phyloP scores from a whole-genome alignment of 1,140 invertebrate species.

The Drosophila persimilis region DNA sequence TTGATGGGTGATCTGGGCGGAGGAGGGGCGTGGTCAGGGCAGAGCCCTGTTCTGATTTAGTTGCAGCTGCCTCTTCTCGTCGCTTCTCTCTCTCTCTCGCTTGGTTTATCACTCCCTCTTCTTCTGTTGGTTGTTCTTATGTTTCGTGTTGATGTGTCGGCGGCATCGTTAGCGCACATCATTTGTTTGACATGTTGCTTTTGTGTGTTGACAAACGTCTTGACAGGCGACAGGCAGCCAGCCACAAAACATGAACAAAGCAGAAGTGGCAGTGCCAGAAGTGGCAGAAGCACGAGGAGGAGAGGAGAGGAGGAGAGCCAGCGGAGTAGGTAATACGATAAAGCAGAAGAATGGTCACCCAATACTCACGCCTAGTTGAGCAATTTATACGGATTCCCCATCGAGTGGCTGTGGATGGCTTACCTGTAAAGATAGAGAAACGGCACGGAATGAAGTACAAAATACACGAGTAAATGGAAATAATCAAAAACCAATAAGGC shows the following conservation, averaged over 20 bases:
- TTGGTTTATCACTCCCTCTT: background rate
- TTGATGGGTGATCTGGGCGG: conserved; percentile 1
- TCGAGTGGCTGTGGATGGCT: conserved; percentile 12
- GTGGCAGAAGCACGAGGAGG: background rate
- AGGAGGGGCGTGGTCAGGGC: conserved; percentile 23
- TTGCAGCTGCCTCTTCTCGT: conserved; percentile 9
- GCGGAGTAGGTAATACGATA: no score
- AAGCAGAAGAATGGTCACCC: conserved; percentile 46
- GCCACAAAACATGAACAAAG: conserved; percentile 33
- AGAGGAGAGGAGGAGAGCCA: background rate
- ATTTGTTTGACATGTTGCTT: conserved; percentile 59
- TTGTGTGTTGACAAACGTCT: conserved; percentile 72
- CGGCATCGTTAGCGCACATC: conserved; percentile 64
- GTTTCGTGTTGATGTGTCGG: conserved; percentile 30
- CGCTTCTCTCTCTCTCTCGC: background rate
- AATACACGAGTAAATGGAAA: background rate
- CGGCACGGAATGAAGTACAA: conserved; percentile 1
- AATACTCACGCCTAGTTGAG: conserved; percentile 64
- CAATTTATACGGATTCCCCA: conserved; percentile 59
- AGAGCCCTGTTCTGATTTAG: conserved; percentile 32
- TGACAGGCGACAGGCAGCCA: conserved; percentile 65
- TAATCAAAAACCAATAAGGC: no score
- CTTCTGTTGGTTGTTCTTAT: conserved; percentile 29
- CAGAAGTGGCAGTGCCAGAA: conserved; percentile 15
- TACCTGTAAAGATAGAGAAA: conserved; percentile 57